Base-by-base conservation (phyloP, 2,888 invertebrate genomes). In the Myopa tessellatipennis region DNA sequence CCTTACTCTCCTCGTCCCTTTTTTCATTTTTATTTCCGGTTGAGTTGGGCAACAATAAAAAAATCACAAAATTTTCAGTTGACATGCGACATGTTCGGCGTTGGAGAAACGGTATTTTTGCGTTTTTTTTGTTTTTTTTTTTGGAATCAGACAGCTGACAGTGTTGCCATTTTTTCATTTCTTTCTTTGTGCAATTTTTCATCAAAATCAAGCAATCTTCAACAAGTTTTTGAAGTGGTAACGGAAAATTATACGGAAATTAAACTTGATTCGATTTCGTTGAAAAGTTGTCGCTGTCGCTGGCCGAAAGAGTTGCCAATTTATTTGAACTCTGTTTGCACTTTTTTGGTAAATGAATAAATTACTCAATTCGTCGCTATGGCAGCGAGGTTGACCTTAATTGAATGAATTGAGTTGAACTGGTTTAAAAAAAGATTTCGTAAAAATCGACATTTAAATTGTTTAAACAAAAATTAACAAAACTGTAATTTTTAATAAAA, bases 211-310 rank as follows among this genome's bases (percentile, higher is more conserved):
- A 71, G 58, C 55, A 36, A 45, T 45, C 45, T 45, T 45, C 45
- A 45, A 45, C 45, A 45, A 45, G 45, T 45, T 45, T 45, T 45
- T 18, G 5, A 72, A 72, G 63, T 26, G 73, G 10, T 72, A 36
- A 65, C 36, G 34, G 60, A 50, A 60, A 73, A 63, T 73, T 61
- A 73, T 63, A 50, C 50, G 61, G 34, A 63, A 63, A 73, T 73
- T 63, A 63, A 63, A 40, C 63, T 68, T 77, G n/a, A 72, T 79
- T 55, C 73, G 71, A 68, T 68, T 81, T 73, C 63, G 16, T 55
- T 61, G 45, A 68, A 69, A 69, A 69, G 50, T 69, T 69, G 16
- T 68, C 18, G 26, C 26, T 26, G 26, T 26, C 26, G 26, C 26
- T 26, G 7, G 45, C 1, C 45, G 45, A 10, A 45, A 6, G 45